Conservation (phyloP, 2,888 invertebrate species). For the Mesochorus sp. region DNA sequence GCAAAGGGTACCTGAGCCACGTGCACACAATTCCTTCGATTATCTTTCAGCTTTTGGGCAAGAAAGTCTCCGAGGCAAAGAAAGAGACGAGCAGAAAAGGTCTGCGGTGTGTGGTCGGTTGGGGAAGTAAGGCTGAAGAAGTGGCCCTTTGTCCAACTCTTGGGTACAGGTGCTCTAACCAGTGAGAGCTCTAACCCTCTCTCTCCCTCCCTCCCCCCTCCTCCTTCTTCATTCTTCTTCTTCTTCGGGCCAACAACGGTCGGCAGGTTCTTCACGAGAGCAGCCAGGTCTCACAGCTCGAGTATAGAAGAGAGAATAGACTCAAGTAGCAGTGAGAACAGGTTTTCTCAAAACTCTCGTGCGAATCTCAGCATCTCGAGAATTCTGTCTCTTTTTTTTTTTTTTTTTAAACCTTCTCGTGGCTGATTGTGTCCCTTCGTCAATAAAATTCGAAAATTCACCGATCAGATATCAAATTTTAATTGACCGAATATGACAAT, state of each 20-base stretch:
- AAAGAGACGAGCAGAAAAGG: conserved; percentile 28
- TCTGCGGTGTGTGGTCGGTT: conserved; percentile 66
- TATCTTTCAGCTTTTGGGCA: conserved; percentile 1
- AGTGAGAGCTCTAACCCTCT: conserved; percentile 36
- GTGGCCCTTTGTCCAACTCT: conserved; percentile 67
- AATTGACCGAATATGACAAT: no score
- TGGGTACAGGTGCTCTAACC: conserved; percentile 57
- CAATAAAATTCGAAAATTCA: no score
- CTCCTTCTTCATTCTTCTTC: no score
- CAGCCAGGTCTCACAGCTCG: conserved; percentile 32
- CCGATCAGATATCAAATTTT: no score
- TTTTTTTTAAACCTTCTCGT: no score
- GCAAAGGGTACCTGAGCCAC: background rate
- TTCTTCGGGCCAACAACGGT: conserved; percentile 27
- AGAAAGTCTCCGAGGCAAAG: background rate
- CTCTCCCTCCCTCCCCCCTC: no score
- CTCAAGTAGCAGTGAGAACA: conserved; percentile 56
- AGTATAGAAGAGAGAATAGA: conserved; percentile 24
- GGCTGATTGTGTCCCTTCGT: no score
- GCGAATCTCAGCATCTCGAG: conserved; percentile 45
- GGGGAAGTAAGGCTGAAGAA: conserved; percentile 72
- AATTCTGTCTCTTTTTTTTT: background rate
- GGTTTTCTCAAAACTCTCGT: conserved; percentile 70
- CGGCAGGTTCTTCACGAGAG: conserved; percentile 35
- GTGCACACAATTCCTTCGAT: conserved; percentile 22